Percentiles rank a stretch among this genome's conserved stretches.
Conservation (phyloP, 2,797 vertebrate genomes). For the Crenuchus spilurus region DNA sequence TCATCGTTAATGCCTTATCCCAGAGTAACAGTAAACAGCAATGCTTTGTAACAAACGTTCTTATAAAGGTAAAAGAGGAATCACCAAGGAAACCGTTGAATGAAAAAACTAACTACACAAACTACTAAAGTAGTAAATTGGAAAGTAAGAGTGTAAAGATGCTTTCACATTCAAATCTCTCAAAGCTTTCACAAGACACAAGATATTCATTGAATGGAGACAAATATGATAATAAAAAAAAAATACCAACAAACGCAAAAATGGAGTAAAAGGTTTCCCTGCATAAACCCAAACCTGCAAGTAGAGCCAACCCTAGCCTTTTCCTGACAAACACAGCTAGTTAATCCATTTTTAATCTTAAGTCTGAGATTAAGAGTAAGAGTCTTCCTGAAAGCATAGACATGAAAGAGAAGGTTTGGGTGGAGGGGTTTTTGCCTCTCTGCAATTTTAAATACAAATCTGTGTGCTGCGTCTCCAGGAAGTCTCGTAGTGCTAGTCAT, state of each 20-base stretch:
- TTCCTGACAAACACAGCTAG: neutral
- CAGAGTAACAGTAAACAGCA: conserved; percentile 17
- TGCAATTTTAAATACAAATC: neutral
- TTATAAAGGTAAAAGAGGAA: conserved; percentile 27
- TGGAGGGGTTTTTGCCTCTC: neutral
- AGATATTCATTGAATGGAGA: conserved; percentile 44
- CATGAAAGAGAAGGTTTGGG: neutral
- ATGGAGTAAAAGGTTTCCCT: conserved; percentile 60
- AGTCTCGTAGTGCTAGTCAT: neutral
- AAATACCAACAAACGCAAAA: conserved; percentile 21
- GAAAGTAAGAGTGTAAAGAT: conserved; percentile 2
- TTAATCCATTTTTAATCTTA: neutral
- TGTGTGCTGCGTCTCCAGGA: neutral
- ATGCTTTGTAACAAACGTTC: conserved; percentile 44
- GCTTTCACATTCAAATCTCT: conserved; percentile 27
- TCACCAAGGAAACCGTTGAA: neutral
- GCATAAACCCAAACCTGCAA: conserved; percentile 59
- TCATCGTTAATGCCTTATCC: neutral
- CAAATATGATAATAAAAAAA: conserved; percentile 27
- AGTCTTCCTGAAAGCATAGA: neutral
- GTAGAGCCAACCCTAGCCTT: conserved; percentile 22
- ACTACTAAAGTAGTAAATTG: neutral
- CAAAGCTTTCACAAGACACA: conserved; percentile 17
- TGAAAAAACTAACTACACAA: conserved; percentile 11
- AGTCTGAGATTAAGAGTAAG: neutral